phyloP scores from a whole-genome alignment of 2,113 vertebrate genomes.

The Nycticorax nycticorax region DNA sequence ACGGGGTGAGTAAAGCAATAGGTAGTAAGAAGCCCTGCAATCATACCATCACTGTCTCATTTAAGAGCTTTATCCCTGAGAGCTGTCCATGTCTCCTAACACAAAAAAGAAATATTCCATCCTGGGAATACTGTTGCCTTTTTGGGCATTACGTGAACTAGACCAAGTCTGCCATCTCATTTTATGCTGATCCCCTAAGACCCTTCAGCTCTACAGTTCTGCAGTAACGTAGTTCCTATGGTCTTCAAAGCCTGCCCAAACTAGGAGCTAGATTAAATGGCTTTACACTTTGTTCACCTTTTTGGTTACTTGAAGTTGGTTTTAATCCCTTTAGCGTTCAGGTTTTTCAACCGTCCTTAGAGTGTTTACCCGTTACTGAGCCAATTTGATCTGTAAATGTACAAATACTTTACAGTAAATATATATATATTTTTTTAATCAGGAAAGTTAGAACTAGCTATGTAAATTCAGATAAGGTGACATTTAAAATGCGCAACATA shows the following conservation, averaged over 20 bases:
- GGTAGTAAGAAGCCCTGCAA: not conserved
- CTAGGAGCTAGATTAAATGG: not conserved
- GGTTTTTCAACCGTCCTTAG: not conserved
- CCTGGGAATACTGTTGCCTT: not conserved
- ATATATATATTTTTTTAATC: not conserved
- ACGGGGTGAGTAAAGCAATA: not conserved
- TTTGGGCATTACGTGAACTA: not conserved
- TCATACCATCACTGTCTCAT: not conserved
- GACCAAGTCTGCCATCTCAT: not conserved
- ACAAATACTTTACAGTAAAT: not conserved
- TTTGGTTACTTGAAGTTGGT: not conserved
- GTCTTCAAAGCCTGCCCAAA: not conserved
- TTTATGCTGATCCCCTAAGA: not conserved
- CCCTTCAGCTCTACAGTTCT: not conserved
- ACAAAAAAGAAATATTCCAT: not conserved
- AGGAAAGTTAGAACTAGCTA: not conserved
- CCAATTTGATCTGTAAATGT: not conserved
- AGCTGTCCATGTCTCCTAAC: not conserved
- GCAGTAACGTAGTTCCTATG: not conserved
- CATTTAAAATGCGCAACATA: not conserved
- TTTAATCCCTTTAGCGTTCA: not conserved
- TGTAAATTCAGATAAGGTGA: constrained; percentile 40
- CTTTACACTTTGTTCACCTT: not conserved
- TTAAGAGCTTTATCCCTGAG: not conserved
- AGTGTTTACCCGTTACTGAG: not conserved